Evolutionary conservation across 1,140 invertebrate species (phyloP), one percentile per base, ranked within the genome.

Genomic region (Acarapis woodi): DNA sequence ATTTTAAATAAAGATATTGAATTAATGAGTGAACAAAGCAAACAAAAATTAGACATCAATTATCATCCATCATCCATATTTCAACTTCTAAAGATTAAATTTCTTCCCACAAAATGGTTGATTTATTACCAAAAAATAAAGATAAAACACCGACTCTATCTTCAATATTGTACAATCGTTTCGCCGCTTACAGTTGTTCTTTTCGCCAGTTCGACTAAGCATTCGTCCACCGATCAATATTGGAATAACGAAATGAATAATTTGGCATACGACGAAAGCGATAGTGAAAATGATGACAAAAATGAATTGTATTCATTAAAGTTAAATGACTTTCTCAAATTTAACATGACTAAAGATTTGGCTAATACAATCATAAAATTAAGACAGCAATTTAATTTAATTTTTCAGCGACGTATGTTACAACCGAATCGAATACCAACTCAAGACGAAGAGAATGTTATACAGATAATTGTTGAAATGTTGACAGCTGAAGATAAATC

Each of bases 301-400:
- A 63, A 62, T 3, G 66, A 68, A 38, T 60, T 58, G 9, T 58
- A 63, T 29, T 65, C 58, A 5, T 51, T 70, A 15, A 65, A 66
- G 51, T 50, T 79, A 1, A 74, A 79, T 47, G 71, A 78, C 40
- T 80, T 74, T 74, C 63, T 74, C 20, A 64, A 65, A n/a, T 75
- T 79, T 51, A 62, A 63, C 30, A 56, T 70, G 0, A 67, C 72
- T 47, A 62, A 64, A 4, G 63, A 70, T 19, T 38, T 46, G 18
- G 68, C 67, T 0, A 59, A 67, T 30, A 56, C 73, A 23, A 61
- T 71, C 5, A 61, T 71, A 41, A 65, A 71, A 50, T 58, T 80
- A 15, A 57, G 78, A 20, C 69, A 75, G 49, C 74, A 73, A 40
- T 71, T 77, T 53, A 70, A 76, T 47, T 65, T 70, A 20, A 48